Base-by-base conservation (phyloP, 2,797 vertebrate genomes). In the Enteromius treurensis region DNA sequence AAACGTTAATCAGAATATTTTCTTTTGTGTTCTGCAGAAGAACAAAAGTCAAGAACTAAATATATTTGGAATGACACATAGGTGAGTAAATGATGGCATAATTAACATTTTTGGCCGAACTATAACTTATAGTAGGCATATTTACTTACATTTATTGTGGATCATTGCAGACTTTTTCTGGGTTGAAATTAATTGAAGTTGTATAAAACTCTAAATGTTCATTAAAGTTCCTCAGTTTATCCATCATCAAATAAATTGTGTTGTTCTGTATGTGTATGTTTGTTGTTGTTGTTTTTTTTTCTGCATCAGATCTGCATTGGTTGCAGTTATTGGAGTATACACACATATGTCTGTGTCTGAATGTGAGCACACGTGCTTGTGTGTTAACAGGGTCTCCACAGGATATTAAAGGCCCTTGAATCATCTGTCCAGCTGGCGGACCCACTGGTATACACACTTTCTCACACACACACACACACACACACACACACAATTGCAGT, bases 381-480 rank as follows among this genome's bases (percentile, higher is more conserved):
- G 79, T 70, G 79, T 77, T 80, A 85, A 81, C 78, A 74, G 76
- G 75, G 80, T 74, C 84, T 86, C 84, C 80, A 82, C 80, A 79
- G 80, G 80, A 79, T 86, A 86, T 82, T 82, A 82, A 79, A 86
- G 68, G 62, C 69, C 47, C 76, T 82, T 82, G 81, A 86, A 79
- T 86, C 84, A 86, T 86, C 81, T 86, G 80, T 79, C 80, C 80
- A 86, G 84, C 84, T 86, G 84, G 84, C 62, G 26, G 70, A 86
- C 75, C 34, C 79, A 77, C 42, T 81, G 79, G 68, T 70, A 77
- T 62, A 69, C 45, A 64, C 85, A 68, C 69, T 58, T 51, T 68
- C 62, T n/a, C 69, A 45, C 53, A 1, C 53, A 3, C 55, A 26
- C 26, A 26, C 70, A 77, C 60, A 26, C 70, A 77, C 60, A 67